Percentiles rank a stretch among this genome's conserved stretches.
Conservation (phyloP, 2,113 vertebrate species). For the Nyctibius bracteatus region DNA sequence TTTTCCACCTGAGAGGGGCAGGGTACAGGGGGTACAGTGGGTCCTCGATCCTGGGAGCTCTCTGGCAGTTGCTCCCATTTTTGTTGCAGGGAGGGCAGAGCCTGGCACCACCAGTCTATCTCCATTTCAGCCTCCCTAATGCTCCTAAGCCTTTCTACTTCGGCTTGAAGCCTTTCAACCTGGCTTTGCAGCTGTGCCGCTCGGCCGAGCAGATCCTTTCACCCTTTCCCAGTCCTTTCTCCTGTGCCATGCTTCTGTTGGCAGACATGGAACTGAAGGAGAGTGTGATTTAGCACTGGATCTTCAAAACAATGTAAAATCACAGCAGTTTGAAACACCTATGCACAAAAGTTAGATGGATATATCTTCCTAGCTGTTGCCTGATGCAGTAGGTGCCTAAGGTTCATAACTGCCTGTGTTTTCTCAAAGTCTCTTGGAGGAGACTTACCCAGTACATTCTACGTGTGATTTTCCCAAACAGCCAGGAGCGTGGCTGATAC, state of each 20-base stretch:
- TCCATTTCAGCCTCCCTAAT: no score
- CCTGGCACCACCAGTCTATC: no score
- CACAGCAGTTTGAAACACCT: background rate
- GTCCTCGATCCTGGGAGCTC: no score
- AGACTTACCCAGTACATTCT: rapidly evolving
- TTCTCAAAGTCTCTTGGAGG: background rate
- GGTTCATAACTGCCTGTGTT: background rate
- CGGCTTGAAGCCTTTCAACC: no score
- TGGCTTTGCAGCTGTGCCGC: no score
- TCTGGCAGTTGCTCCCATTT: no score
- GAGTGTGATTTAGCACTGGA: background rate
- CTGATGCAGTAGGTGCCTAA: background rate
- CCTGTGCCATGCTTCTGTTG: background rate
- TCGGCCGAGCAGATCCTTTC: no score
- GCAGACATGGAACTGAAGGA: background rate
- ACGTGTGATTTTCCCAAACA: background rate
- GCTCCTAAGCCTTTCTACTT: no score
- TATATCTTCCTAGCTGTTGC: background rate
- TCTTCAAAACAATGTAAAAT: background rate
- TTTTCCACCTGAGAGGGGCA: no score
- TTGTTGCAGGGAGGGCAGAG: no score
- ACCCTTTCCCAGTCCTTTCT: background rate
- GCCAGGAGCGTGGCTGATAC: background rate
- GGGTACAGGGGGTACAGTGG: no score
- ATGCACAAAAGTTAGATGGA: background rate